phyloP scores from a whole-genome alignment of 2,113 vertebrate genomes.

The Periophthalmodon schlosseri region DNA sequence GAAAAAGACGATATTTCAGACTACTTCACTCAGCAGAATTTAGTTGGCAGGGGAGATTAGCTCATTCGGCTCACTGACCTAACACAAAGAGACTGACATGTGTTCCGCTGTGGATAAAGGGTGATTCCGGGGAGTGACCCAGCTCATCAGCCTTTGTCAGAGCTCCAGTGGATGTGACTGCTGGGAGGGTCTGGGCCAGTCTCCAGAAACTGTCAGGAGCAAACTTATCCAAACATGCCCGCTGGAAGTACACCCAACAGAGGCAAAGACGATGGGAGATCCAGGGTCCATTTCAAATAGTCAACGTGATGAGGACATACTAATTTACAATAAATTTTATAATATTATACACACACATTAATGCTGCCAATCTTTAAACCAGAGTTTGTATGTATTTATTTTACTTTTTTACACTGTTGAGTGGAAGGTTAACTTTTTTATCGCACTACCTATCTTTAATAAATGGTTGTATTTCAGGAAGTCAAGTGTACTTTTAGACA shows the following conservation, averaged over 20 bases:
- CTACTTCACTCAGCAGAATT: slow-evolving; percentile 13
- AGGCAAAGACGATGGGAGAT: slow-evolving; percentile 18
- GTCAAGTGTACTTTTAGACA: neutral
- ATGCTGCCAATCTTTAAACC: no score
- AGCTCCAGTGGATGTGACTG: slow-evolving; percentile 65
- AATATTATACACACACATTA: no score
- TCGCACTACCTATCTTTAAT: neutral
- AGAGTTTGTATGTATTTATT: no score
- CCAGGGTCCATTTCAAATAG: slow-evolving; percentile 24
- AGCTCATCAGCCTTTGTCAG: slow-evolving; percentile 66
- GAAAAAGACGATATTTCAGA: slow-evolving; percentile 20
- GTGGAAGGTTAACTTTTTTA: no score
- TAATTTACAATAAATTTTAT: slow-evolving; percentile 23
- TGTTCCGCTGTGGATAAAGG: slow-evolving; percentile 51
- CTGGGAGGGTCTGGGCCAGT: slow-evolving; percentile 48
- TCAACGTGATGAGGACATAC: slow-evolving; percentile 21
- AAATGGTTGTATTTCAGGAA: neutral
- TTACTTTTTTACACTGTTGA: no score
- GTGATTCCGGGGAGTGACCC: slow-evolving; percentile 43
- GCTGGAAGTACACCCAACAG: slow-evolving; percentile 31
- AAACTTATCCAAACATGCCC: slow-evolving; percentile 42
- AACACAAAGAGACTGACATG: slow-evolving; percentile 60
- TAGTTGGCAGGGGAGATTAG: neutral
- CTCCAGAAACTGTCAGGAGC: slow-evolving; percentile 56
- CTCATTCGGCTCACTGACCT: slow-evolving; percentile 41